phyloP scores from a whole-genome alignment of 2,888 invertebrate species.

The Phytoseiulus persimilis region DNA sequence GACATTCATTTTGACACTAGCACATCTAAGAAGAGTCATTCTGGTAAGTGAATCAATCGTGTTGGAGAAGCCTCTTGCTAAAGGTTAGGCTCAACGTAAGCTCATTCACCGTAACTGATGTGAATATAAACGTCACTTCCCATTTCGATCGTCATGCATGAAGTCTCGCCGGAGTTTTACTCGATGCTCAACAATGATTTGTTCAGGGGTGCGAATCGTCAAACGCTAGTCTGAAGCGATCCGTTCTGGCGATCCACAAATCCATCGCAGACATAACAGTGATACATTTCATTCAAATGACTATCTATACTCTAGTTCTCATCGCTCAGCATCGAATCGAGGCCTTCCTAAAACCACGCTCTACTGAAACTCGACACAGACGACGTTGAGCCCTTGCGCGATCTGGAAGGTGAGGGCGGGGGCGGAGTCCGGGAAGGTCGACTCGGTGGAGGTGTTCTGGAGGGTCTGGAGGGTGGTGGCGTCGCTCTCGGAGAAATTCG shows the following conservation, averaged over 20 bases:
- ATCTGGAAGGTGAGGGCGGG: constrained; percentile 21
- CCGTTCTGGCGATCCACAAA: constrained; percentile 5
- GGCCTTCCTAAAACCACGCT: constrained; percentile 22
- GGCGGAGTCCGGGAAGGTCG: constrained; percentile 32
- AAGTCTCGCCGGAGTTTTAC: background rate
- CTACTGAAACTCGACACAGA: constrained; percentile 34
- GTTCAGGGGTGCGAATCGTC: background rate
- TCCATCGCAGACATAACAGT: background rate
- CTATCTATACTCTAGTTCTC: background rate
- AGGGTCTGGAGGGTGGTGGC: constrained; percentile 28
- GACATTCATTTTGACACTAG: background rate
- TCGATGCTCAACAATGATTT: background rate
- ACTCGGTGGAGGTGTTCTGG: constrained; percentile 30
- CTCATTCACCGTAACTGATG: background rate
- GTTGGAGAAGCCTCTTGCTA: background rate
- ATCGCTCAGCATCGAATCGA: background rate
- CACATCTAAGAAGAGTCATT: background rate
- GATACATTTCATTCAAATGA: background rate
- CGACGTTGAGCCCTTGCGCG: constrained; percentile 32
- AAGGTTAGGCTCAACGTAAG: background rate
- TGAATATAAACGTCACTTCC: background rate
- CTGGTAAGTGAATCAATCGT: background rate
- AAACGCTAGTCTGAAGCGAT: background rate
- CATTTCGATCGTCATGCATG: background rate
- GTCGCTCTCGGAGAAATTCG: constrained; percentile 23